Evolutionary conservation across 1,140 invertebrate species (phyloP).

Genomic region (Hestina assimilis): DNA sequence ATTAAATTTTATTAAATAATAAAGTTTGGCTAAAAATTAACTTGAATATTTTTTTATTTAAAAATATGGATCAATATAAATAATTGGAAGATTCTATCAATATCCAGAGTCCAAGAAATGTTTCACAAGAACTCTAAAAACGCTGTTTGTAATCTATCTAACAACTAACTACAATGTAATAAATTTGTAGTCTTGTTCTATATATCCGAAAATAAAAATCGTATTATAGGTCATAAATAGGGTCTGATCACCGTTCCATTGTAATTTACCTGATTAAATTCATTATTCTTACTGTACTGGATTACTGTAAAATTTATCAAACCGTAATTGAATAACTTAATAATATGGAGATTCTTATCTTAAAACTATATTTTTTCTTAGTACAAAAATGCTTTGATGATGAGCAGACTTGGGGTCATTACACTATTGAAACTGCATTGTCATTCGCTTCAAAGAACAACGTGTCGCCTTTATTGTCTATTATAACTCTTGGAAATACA

Average conservation of each 20-base stretch:
- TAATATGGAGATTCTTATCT: too few relatives aligned
- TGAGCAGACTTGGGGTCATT: conserved; percentile 31
- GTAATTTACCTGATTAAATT: conserved; percentile 50
- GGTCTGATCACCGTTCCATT: conserved; percentile 34
- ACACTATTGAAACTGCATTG: conserved; percentile 45
- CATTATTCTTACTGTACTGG: conserved; percentile 39
- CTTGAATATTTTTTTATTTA: too few relatives aligned
- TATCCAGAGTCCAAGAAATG: too few relatives aligned
- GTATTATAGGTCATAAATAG: conserved; percentile 2
- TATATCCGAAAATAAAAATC: conserved; percentile 7
- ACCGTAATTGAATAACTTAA: background rate
- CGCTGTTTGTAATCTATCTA: too few relatives aligned
- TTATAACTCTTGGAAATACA: background rate
- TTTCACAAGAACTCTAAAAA: too few relatives aligned
- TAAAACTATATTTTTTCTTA: too few relatives aligned
- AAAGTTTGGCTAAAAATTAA: too few relatives aligned
- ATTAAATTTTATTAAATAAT: too few relatives aligned
- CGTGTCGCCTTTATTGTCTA: conserved; percentile 21
- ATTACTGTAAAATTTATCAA: conserved; percentile 41
- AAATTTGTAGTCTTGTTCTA: conserved; percentile 1
- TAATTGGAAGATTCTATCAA: too few relatives aligned
- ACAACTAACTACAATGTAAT: background rate
- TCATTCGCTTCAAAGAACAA: conserved; percentile 42
- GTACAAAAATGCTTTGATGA: background rate
- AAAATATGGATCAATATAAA: too few relatives aligned